phyloP scores from a whole-genome alignment of 1,140 invertebrate genomes.

The Glossosoma conforme region DNA sequence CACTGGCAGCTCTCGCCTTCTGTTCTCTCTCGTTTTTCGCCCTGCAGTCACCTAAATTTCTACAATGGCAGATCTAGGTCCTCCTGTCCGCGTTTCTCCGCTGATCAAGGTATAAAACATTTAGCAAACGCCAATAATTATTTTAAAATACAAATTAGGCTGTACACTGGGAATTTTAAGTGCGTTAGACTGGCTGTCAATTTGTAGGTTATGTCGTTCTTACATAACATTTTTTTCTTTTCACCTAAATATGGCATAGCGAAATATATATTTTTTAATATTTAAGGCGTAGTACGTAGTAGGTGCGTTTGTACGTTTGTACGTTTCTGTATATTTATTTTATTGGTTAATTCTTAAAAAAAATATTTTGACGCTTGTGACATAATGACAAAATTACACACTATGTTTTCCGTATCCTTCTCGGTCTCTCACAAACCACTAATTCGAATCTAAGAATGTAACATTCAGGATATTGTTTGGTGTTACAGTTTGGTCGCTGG shows the following conservation, averaged over 20 bases:
- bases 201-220: slow-evolving; percentile 31
- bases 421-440: not conserved
- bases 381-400: not conserved
- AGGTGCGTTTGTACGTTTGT: not conserved
- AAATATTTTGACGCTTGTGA: not conserved
- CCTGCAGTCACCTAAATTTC: no score
- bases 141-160: not conserved
- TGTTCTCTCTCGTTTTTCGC: no score
- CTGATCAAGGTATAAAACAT: slow-evolving; percentile 59
- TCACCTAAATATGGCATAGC: slow-evolving; percentile 1
- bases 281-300: not conserved
- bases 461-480: not conserved
- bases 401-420: not conserved
- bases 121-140: slow-evolving; percentile 7
- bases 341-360: not conserved
- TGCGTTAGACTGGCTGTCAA: not conserved
- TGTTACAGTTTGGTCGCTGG: slow-evolving; percentile 66
- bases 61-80: slow-evolving; percentile 50
- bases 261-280: slow-evolving; percentile 1
- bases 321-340: not conserved
- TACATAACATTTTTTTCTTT: slow-evolving; percentile 40
- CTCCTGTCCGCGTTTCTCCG: slow-evolving; percentile 66
- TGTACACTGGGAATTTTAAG: not conserved
- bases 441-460: not conserved
- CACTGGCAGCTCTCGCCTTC: no score